These are phyloP conservation scores for Eublepharis macularius DNA, from an alignment of 2,113 vertebrate genomes.

Conservation along the genomic window DNA sequence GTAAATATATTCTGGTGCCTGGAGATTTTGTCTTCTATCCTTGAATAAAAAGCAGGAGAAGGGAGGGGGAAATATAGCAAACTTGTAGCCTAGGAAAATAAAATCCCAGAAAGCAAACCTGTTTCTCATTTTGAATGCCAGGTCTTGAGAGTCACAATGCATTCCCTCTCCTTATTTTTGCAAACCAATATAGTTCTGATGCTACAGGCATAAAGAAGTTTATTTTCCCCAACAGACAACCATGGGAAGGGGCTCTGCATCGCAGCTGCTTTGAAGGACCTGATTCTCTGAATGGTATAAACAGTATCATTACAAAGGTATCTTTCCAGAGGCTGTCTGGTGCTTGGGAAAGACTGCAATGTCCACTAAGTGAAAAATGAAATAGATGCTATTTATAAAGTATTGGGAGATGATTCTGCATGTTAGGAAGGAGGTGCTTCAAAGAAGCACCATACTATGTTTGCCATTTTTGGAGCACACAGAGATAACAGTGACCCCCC, in stretches of 20 bases:
- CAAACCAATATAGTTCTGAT: background rate
- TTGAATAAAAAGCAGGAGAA: background rate
- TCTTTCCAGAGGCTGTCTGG: background rate
- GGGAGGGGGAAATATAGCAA: background rate
- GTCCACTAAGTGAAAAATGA: background rate
- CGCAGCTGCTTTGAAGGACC: background rate
- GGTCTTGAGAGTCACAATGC: background rate
- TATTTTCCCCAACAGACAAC: conserved; percentile 11
- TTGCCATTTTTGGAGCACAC: background rate
- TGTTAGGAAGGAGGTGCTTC: no score
- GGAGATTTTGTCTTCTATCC: background rate
- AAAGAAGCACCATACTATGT: background rate
- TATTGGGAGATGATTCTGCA: background rate
- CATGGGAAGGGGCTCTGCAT: background rate
- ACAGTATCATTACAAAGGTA: background rate
- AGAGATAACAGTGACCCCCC: background rate
- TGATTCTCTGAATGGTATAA: background rate
- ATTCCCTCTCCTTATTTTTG: conserved; percentile 11
- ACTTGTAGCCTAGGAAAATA: background rate
- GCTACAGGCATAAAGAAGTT: conserved; percentile 17
- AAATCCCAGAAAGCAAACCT: background rate
- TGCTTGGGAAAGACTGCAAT: background rate
- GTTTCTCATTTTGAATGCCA: background rate
- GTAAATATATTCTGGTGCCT: background rate
- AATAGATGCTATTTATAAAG: conserved; percentile 14